Evolutionary conservation across 2,888 invertebrate species (phyloP).

Genomic region (Heliconius cydno): DNA sequence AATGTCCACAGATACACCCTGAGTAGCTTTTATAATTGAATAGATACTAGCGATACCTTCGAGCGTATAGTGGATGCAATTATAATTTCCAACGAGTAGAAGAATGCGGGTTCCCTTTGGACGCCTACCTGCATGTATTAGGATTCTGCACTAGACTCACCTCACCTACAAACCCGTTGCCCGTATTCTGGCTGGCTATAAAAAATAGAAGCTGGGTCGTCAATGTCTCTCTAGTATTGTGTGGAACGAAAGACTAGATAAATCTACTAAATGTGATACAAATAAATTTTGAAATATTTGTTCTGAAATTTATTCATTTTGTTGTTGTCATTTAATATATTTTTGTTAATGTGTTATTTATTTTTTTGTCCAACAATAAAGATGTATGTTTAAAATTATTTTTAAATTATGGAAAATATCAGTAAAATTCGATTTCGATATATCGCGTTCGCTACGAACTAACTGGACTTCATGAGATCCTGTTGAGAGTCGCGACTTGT

Average conservation of each 20-base stretch:
- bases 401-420: not conserved
- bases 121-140: conserved; percentile 76
- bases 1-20: conserved; percentile 15
- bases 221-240: conserved; percentile 67
- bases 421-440: too few relatives aligned
- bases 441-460: not conserved
- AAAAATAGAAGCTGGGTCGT: conserved; percentile 78
- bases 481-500: not conserved
- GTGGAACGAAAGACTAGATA: conserved; percentile 58
- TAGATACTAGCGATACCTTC: conserved; percentile 28
- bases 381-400: not conserved
- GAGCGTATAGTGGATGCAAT: conserved; percentile 38
- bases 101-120: conserved; percentile 54
- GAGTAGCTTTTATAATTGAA: conserved; percentile 31
- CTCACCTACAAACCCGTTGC: conserved; percentile 83
- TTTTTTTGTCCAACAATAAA: not conserved
- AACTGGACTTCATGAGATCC: not conserved
- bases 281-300: not conserved
- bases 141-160: conserved; percentile 74
- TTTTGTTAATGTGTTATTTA: not conserved
- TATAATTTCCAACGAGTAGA: conserved; percentile 49
- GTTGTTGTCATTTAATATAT: not conserved
- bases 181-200: conserved; percentile 76
- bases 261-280: conserved; percentile 33
- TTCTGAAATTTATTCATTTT: not conserved